Percentiles rank a stretch among this genome's conserved stretches.
Conservation (phyloP, 2,113 vertebrate species). For the Melanostigma gelatinosum region DNA sequence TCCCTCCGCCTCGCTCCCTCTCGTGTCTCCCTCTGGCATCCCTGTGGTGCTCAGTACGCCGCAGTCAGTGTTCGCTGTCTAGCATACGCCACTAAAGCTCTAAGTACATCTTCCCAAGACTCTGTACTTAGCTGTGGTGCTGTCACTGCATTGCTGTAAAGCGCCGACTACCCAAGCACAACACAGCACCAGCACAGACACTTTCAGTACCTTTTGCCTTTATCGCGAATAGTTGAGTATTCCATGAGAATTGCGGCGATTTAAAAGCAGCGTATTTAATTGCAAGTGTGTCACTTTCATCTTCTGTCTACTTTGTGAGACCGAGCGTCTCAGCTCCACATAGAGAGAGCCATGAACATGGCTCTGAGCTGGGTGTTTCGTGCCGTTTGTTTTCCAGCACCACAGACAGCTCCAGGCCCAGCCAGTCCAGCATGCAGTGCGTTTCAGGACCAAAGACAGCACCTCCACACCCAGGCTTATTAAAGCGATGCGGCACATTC, state of each 20-base stretch:
- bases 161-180: slow-evolving; percentile 42
- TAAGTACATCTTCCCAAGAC: slow-evolving; percentile 73
- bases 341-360: no score
- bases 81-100: slow-evolving; percentile 74
- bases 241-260: background rate
- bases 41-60: slow-evolving; percentile 63
- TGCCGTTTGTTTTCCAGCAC: slow-evolving; percentile 35
- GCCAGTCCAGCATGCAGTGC: background rate
- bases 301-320: background rate
- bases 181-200: slow-evolving; percentile 27
- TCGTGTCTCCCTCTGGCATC: slow-evolving; percentile 67
- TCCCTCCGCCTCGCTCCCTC: slow-evolving; percentile 58
- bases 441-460: slow-evolving; percentile 54
- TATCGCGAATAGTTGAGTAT: slow-evolving; percentile 3
- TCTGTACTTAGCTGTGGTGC: slow-evolving; percentile 68
- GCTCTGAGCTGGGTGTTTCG: background rate
- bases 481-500: background rate
- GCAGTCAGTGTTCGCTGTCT: slow-evolving; percentile 75
- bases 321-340: background rate
- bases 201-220: slow-evolving; percentile 9
- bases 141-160: slow-evolving; percentile 75
- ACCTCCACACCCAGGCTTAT: background rate
- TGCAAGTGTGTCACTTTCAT: background rate
- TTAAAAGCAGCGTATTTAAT: slow-evolving; percentile 7
- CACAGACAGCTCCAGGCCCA: slow-evolving; percentile 14